Base-by-base conservation (phyloP, 2,888 invertebrate species). In the Oxystoma pomonae region DNA sequence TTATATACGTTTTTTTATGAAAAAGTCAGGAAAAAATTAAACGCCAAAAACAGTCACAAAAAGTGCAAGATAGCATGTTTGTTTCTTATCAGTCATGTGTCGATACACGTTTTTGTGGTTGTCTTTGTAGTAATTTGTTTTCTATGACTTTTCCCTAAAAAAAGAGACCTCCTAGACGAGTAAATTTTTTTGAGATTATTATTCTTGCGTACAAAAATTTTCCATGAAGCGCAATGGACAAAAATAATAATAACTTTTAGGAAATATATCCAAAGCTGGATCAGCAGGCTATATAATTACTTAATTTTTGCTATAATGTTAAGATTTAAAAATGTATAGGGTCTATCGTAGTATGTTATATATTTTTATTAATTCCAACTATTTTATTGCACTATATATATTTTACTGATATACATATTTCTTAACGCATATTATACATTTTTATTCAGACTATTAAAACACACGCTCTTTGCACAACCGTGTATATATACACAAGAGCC, bases 201-300 rank as follows among this genome's bases (percentile, higher is more conserved):
- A 35, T 35, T 35, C 35, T 35, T 35, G 35, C 35, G 35, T 35
- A 35, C 35, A 35, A 7, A 35, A 3, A 35, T 35, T 35, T 35
- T 35, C 35, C 35, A 35, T 35, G 35, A 7, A 35, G 12, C 35
- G 12, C 35, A 35, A 35, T 35, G 35, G 35, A 35, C 3, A 35
- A 35, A 35, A n/a, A n/a, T 7, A 53, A 16, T 53, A 19, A 19
- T 5, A 53, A 53, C 5, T 53, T 62, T 63, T 57, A 60, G 20
- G 9, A 19, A 69, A 66, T 68, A 66, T 72, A 69, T 68, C 71
- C 68, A 69, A 69, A 69, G 71, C 69, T 72, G 71, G 72, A 71
- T 74, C 73, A 74, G 69, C 73, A 74, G 75, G 75, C 75, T 73
- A 74, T 71, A 69, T 71, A 69, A 72, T 62, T 75, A 75, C 75